A percentile compares a stretch with the other conserved stretches of the same genome.
These are phyloP conservation scores for Sinotaia quadrata DNA, from an alignment of 2,888 invertebrate species.

Conservation along the genomic window DNA sequence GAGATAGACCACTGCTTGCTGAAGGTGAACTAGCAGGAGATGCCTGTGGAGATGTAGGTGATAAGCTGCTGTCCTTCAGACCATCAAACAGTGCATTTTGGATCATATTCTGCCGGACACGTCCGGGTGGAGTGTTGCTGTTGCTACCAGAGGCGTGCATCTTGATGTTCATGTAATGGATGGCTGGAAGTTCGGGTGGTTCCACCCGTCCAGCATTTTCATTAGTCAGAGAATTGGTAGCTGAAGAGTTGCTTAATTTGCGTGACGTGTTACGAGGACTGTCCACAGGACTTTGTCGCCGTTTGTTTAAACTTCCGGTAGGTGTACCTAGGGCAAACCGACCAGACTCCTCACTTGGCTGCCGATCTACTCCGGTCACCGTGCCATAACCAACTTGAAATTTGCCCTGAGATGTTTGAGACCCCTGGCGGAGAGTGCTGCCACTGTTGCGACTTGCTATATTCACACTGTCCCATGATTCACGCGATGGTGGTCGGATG, in stretches of 20 bases:
- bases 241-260: conserved; percentile 55
- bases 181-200: conserved; percentile 68
- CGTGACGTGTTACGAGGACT: conserved; percentile 53
- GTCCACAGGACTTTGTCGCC: conserved; percentile 53
- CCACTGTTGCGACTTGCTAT: conserved; percentile 35
- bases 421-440: conserved; percentile 44
- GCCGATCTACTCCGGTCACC: conserved; percentile 39
- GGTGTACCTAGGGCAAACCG: conserved; percentile 32
- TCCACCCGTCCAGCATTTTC: conserved; percentile 50
- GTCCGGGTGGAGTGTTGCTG: conserved; percentile 16
- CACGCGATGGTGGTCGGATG: conserved; percentile 39
- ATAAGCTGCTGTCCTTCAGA: conserved; percentile 42
- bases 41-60: conserved; percentile 16
- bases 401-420: conserved; percentile 41
- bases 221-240: conserved; percentile 51
- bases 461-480: conserved; percentile 35
- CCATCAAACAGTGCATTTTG: conserved; percentile 64
- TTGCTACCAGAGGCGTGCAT: conserved; percentile 40
- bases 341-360: conserved; percentile 40
- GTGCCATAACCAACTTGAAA: conserved; percentile 32
- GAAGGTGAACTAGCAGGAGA: conserved; percentile 33
- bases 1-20: conserved; percentile 26
- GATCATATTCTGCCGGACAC: conserved; percentile 33
- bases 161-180: conserved; percentile 67
- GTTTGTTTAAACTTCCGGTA: conserved; percentile 66